A percentile compares a stretch with the other conserved stretches of the same genome.
phyloP scores from a whole-genome alignment of 2,888 invertebrate genomes.

The Meteorus colon region DNA sequence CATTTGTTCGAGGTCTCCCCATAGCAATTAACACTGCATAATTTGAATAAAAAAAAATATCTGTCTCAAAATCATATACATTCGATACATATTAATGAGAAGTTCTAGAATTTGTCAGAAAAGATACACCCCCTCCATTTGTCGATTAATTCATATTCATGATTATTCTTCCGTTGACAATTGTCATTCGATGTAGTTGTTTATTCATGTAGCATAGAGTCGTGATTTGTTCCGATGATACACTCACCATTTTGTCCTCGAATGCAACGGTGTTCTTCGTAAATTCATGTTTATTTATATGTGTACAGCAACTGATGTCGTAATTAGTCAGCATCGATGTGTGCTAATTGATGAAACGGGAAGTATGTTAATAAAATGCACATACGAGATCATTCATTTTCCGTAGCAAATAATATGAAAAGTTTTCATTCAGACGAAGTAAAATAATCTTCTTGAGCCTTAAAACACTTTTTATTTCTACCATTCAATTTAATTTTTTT shows the following conservation, averaged over 20 bases:
- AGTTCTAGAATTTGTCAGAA: too few relatives aligned
- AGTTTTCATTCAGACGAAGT: not conserved
- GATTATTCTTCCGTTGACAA: not conserved
- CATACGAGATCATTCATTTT: conserved; percentile 38
- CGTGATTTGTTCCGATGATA: not conserved
- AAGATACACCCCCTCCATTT: not conserved
- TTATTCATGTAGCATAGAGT: not conserved
- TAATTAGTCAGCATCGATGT: conserved; percentile 48
- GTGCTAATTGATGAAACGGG: conserved; percentile 52
- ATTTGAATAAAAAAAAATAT: not conserved
- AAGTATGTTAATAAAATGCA: conserved; percentile 46
- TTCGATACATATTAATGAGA: too few relatives aligned
- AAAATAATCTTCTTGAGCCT: not conserved
- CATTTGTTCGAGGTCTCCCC: not conserved
- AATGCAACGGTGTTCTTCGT: not conserved
- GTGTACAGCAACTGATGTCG: conserved; percentile 36
- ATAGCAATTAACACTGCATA: not conserved
- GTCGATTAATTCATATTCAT: not conserved
- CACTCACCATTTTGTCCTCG: not conserved
- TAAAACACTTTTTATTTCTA: not conserved
- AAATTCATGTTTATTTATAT: not conserved
- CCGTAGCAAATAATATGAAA: not conserved
- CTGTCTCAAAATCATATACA: not conserved
- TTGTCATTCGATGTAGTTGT: not conserved
- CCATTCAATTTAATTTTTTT: not conserved